Conservation (phyloP, 2,888 invertebrate genomes). For the Toxonevra muliebris region DNA sequence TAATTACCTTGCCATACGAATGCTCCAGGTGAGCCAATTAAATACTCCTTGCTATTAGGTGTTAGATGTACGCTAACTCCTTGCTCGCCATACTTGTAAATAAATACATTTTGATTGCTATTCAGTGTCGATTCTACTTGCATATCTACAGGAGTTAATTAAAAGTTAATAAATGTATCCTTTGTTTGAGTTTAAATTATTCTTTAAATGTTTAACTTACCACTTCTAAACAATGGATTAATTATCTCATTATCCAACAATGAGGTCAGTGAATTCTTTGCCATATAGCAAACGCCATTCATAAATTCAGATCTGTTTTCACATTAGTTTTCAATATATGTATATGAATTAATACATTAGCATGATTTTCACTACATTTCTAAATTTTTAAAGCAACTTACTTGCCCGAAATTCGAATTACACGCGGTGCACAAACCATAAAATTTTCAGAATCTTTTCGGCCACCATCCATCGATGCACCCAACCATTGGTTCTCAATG, state of each 20-base stretch:
- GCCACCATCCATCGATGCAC: slow-evolving; percentile 66
- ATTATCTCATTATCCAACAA: neutral
- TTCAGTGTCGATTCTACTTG: too few species aligned
- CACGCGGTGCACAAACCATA: slow-evolving; percentile 64
- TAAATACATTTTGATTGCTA: too few species aligned
- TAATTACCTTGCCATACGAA: slow-evolving; percentile 42
- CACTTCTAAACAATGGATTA: slow-evolving; percentile 3
- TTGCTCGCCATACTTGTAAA: slow-evolving; percentile 42
- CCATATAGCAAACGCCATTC: slow-evolving; percentile 54
- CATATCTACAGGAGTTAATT: too few species aligned
- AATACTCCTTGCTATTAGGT: slow-evolving; percentile 43
- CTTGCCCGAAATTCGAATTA: slow-evolving; percentile 27
- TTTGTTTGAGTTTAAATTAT: neutral
- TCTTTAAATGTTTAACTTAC: too few species aligned
- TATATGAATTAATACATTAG: too few species aligned
- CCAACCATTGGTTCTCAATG: slow-evolving; percentile 66
- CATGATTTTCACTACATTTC: too few species aligned
- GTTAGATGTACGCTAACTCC: slow-evolving; percentile 47
- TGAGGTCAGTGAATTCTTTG: slow-evolving; percentile 40
- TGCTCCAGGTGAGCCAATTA: slow-evolving; percentile 46
- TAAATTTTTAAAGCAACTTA: too few species aligned
- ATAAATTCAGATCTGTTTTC: slow-evolving; percentile 32
- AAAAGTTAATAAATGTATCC: slow-evolving; percentile 5
- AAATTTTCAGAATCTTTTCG: slow-evolving; percentile 62
- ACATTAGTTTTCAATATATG: too few species aligned